These are phyloP conservation scores for Drosophila nikananu DNA, from an alignment of 1,140 invertebrate genomes.

Conservation along the genomic window DNA sequence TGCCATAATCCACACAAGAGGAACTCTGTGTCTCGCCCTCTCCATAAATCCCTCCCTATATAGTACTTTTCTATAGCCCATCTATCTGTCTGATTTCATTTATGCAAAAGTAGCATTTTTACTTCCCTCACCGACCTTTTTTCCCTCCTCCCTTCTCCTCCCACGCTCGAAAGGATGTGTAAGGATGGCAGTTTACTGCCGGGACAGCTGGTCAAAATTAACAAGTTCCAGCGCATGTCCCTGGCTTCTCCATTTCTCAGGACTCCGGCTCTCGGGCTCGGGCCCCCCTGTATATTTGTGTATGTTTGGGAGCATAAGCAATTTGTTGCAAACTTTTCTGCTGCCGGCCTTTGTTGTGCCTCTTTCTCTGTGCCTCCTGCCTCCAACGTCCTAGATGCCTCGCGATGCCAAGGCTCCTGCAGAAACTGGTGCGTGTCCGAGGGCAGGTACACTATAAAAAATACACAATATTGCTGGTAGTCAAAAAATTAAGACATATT, in stretches of 20 bases:
- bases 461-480: background rate
- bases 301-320: slow-evolving; percentile 74
- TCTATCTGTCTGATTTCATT: slow-evolving; percentile 67
- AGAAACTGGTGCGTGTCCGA: slow-evolving; percentile 55
- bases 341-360: slow-evolving; percentile 63
- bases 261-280: background rate
- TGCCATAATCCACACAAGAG: slow-evolving; percentile 19
- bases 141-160: background rate
- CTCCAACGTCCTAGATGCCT: background rate
- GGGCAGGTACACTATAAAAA: slow-evolving; percentile 7
- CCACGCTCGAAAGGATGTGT: background rate
- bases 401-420: slow-evolving; percentile 2
- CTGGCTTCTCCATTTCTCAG: slow-evolving; percentile 17
- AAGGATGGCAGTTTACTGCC: slow-evolving; percentile 60
- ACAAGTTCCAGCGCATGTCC: slow-evolving; percentile 74
- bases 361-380: background rate
- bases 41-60: background rate
- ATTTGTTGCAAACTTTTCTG: slow-evolving; percentile 78
- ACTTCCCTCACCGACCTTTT: background rate
- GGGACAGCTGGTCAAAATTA: slow-evolving; percentile 81
- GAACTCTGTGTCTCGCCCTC: too few species aligned
- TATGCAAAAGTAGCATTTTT: slow-evolving; percentile 75
- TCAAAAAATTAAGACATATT: too few species aligned
- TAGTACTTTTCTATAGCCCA: slow-evolving; percentile 13
- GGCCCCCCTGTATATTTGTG: slow-evolving; percentile 28